Conservation (phyloP, 2,113 vertebrate species). For the Phalacrocorax carbo region DNA sequence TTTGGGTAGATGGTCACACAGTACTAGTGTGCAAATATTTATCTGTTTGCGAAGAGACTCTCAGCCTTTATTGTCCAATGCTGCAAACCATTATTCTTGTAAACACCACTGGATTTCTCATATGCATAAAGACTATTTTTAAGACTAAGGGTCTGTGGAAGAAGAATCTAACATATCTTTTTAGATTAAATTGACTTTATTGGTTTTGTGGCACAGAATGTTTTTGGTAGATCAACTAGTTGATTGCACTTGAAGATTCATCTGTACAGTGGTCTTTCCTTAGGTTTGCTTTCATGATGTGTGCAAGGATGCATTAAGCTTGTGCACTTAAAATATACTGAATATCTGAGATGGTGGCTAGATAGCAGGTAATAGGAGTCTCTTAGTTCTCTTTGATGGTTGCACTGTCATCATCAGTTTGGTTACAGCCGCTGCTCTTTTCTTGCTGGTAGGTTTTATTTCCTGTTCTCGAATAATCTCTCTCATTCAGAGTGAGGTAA, state of each 20-base stretch:
- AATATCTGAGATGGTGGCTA: neutral
- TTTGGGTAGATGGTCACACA: conserved; percentile 58
- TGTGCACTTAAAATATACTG: neutral
- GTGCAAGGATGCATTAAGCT: conserved; percentile 6
- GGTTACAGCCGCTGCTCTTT: conserved; percentile 30
- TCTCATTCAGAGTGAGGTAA: neutral
- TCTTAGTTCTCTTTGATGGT: conserved; percentile 11
- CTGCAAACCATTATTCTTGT: conserved; percentile 28
- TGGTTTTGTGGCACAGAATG: neutral
- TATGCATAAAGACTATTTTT: conserved; percentile 6
- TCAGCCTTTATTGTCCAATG: conserved; percentile 13
- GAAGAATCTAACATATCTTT: neutral
- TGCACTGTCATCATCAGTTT: conserved; percentile 26
- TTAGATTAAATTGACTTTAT: conserved; percentile 1
- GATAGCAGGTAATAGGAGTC: neutral
- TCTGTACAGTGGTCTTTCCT: neutral
- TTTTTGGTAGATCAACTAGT: conserved; percentile 3
- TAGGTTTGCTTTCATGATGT: neutral
- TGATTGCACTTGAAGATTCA: conserved; percentile 2
- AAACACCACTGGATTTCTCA: conserved; percentile 37
- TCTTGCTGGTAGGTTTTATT: conserved; percentile 4
- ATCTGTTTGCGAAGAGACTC: conserved; percentile 56
- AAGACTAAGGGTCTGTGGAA: neutral
- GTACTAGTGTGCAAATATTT: conserved; percentile 59
- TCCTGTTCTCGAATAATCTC: neutral